Evolutionary conservation across 2,888 invertebrate species (phyloP), one percentile per base, ranked within the genome.

Genomic region (Resseliella maxima): DNA sequence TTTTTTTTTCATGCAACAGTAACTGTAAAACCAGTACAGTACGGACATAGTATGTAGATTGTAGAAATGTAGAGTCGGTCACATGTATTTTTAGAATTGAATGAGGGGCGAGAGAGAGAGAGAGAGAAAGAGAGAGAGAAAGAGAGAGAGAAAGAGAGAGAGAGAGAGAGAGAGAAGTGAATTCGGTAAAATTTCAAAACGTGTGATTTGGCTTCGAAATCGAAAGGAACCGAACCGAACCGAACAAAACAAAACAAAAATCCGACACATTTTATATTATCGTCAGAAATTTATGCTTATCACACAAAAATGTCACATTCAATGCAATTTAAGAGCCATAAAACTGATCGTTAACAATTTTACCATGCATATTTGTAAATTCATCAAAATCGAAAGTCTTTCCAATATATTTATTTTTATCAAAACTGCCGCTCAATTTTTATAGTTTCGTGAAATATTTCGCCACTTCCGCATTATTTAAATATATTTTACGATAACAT

Each of bases 121-220:
- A 27, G 24, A 59, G 6, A 24, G 24, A 24, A 24, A 27, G 24
- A 59, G 3, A 27, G 15, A 24, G 3, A 59, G 5, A 12, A 59
- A 59, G 41, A 41, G 41, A 41, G 41, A 59, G 31, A 72, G 31
- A 72, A 31, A 35, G 24, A 59, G 3, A 27, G 15, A 24, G 3
- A 59, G 5, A 12, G 24, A 59, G 41, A 41, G 41, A 41, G 41
- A 59, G 31, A 72, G 31, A 0, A 18, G 27, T 72, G 35, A 72
- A 72, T 5, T 72, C 72, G 72, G 72, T 72, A 72, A 72, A 72
- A 72, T 72, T 72, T 15, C 27, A 72, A 31, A 35, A 31, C 72
- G 72, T 35, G 72, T 31, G 72, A 72, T 72, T 72, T 72, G 72
- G 72, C 72, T 27, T 72, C 15, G 35, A 72, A 72, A 72, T 72